Conservation (phyloP, 2,797 vertebrate genomes). For the Sebastes cheni region DNA sequence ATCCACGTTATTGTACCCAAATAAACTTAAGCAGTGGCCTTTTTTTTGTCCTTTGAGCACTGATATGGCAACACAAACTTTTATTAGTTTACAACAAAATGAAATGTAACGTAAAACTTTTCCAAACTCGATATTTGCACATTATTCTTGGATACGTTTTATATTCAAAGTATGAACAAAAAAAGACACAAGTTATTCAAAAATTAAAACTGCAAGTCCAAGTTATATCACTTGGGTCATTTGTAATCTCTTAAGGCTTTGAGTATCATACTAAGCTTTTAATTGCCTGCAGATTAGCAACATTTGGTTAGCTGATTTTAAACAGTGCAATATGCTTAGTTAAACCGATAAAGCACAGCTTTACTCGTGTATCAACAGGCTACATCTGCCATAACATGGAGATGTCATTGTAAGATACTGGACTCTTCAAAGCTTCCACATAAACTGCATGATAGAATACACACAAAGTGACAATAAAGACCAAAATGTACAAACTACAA, state of each 20-base stretch:
- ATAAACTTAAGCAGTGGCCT: background rate
- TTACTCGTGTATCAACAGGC: background rate
- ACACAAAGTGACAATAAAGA: background rate
- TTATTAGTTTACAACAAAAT: slow-evolving; percentile 43
- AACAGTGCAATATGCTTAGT: slow-evolving; percentile 44
- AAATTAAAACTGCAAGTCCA: slow-evolving; percentile 1
- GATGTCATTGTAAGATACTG: background rate
- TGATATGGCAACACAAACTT: slow-evolving; percentile 22
- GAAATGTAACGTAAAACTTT: background rate
- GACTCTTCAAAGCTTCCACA: slow-evolving; percentile 7
- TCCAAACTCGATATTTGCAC: slow-evolving; percentile 10
- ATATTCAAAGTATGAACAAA: background rate
- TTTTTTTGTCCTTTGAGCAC: background rate
- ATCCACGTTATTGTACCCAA: background rate
- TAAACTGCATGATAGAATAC: background rate
- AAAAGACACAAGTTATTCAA: background rate
- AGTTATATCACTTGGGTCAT: slow-evolving; percentile 11
- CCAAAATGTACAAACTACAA: slow-evolving; percentile 1
- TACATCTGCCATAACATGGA: background rate
- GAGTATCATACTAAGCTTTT: background rate
- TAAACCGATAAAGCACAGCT: slow-evolving; percentile 29
- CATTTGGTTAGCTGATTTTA: slow-evolving; percentile 41
- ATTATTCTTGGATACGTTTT: background rate
- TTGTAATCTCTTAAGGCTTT: slow-evolving; percentile 47
- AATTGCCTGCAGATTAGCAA: background rate